Base-by-base conservation (phyloP, 1,140 invertebrate species). In the Drosophila parvula region DNA sequence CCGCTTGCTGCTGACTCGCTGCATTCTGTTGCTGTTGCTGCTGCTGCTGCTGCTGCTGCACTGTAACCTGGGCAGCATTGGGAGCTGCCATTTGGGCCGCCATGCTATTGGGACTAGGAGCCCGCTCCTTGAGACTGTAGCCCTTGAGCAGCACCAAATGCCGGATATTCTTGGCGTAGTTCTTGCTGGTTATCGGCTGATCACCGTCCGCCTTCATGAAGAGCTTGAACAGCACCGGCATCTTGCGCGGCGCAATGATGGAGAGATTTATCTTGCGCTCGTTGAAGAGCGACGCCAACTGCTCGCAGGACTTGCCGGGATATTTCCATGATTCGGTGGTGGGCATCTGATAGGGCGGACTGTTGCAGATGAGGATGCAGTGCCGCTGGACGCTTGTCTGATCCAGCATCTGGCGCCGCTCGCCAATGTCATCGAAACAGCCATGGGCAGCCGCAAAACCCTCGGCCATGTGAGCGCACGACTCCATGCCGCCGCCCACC, bases 291-390 rank as follows among this genome's bases (percentile, higher is more conserved):
- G 92, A 82, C 8, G 96, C 96, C 30, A 98, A 89, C 86, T 97
- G 96, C 56, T 98, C 97, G 50, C 80, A 96, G 94, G 44, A 96
- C 95, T 67, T 92, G 10, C 88, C 90, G 12, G 94, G 92, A 93
- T 96, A 97, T 30, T 94, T 93, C 79, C 94, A 94, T 27, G 95
- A 95, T 92, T 98, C 97, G 90, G 95, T 95, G 27, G 97, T 96
- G 27, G 96, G 96, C 67, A 97, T 94, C 53, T 95, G 94, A 92
- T 98, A 99, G 0, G 97, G 97, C 8, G 97, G 96, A n/a, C 97
- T 98, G 92, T 98, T 98, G 90, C 97, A 98, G 27, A 99, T 94
- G 9, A 98, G 92, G 59, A 99, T 95, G 79, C 97, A 97, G 92
- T 98, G 97, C 57, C 95, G 95, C 81, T 96, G 94, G 10, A 93